A percentile compares a stretch with the other conserved stretches of the same genome.
Conservation (phyloP, 2,888 invertebrate species). For the Watsonalla binaria region DNA sequence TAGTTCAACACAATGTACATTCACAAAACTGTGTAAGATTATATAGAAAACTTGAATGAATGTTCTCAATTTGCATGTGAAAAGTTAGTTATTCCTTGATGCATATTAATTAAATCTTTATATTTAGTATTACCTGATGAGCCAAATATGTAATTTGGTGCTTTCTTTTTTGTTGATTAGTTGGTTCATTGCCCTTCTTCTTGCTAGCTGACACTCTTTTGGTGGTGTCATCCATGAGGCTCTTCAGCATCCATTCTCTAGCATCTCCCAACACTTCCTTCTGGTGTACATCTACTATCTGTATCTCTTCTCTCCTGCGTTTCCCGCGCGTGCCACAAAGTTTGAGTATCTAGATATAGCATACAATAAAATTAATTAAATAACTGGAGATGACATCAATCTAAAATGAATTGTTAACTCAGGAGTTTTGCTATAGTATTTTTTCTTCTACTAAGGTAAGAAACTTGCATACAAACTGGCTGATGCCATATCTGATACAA, state of each 20-base stretch:
- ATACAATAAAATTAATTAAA: background rate
- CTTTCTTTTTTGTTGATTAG: conserved; percentile 87
- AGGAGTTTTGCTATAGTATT: too few relatives aligned
- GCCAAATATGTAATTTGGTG: conserved; percentile 98
- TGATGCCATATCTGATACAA: too few relatives aligned
- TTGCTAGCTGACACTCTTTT: conserved; percentile 71
- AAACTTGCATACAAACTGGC: too few relatives aligned
- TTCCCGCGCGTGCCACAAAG: conserved; percentile 83
- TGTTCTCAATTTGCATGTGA: too few relatives aligned
- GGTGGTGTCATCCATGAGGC: conserved; percentile 84
- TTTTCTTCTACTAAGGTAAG: too few relatives aligned
- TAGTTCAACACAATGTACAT: too few relatives aligned
- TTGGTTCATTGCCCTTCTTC: conserved; percentile 79
- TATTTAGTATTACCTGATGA: conserved; percentile 84
- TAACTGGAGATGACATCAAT: background rate
- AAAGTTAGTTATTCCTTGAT: too few relatives aligned
- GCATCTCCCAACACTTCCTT: conserved; percentile 88
- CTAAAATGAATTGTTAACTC: too few relatives aligned
- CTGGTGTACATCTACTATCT: conserved; percentile 90
- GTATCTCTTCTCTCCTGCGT: conserved; percentile 81
- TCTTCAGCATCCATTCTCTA: conserved; percentile 89
- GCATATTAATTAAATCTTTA: too few relatives aligned
- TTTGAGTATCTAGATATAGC: conserved; percentile 75
- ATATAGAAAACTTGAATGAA: background rate
- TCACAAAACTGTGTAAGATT: too few relatives aligned